phyloP scores from a whole-genome alignment of 2,888 invertebrate genomes.

The Cabera pusaria region DNA sequence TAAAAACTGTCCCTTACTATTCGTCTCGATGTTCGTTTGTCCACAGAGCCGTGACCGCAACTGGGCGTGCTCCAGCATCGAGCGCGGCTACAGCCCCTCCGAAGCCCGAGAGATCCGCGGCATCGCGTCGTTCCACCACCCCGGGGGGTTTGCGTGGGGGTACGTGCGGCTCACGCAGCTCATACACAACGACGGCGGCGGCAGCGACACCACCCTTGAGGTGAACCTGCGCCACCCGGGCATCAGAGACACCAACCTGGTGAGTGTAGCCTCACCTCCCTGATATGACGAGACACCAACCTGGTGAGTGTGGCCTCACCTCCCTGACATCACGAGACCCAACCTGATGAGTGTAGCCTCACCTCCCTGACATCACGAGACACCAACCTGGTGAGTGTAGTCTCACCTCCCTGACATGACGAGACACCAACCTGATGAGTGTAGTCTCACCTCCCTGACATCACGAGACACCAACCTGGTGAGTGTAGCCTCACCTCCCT shows the following conservation, averaged over 20 bases:
- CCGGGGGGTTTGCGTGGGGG: constrained; percentile 92
- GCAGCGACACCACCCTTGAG: constrained; percentile 95
- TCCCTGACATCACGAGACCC: constrained; percentile 93
- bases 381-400: too few species aligned
- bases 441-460: too few species aligned
- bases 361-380: too few species aligned
- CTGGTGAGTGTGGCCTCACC: constrained; percentile 87
- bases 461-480: too few species aligned
- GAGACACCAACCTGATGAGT: too few species aligned
- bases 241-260: constrained; percentile 90
- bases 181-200: constrained; percentile 92
- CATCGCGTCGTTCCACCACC: constrained; percentile 96
- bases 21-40: too few species aligned
- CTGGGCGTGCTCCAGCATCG: constrained; percentile 93
- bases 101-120: constrained; percentile 93
- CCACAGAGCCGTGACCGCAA: constrained; percentile 79
- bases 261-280: constrained; percentile 91
- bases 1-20: too few species aligned
- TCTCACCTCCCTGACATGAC: too few species aligned
- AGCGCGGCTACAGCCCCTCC: constrained; percentile 93
- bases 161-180: constrained; percentile 94
- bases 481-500: too few species aligned
- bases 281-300: constrained; percentile 92
- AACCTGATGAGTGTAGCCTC: constrained; percentile 89
- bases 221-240: constrained; percentile 95